Base-by-base conservation (phyloP, 2,888 invertebrate species). In the Eugnorisma glareosa region DNA sequence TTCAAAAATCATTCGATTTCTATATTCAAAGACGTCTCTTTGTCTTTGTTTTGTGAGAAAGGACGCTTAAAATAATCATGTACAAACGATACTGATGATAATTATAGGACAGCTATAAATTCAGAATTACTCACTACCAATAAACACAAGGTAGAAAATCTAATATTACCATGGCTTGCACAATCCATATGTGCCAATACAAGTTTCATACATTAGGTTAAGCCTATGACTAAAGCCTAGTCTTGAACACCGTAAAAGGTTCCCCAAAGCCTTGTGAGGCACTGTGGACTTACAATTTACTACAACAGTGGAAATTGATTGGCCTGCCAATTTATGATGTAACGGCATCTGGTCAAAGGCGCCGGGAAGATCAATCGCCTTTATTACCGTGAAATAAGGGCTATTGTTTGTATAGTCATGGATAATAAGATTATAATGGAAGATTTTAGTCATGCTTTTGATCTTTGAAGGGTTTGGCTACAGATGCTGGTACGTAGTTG, bases 161-260 rank as follows among this genome's bases (percentile, higher is more conserved):
- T 68, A 51, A 74, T 67, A 72, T 77, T 82, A 63, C 63, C 45
- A 59, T 83, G 35, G n/a, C 35, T 82, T 80, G 73, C 81, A 70
- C 48, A 59, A 83, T 64, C 79, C 71, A 79, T 82, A 81, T 74
- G 66, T 83, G 80, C 74, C 57, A 81, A 79, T 84, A 86, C 82
- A 69, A 75, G 82, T 80, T 72, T 70, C 67, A 82, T 72, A 73
- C 66, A 74, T 63, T 45, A 67, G 31, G 67, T 51, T 61, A 45
- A 21, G 77, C 68, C 83, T 86, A 88, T 84, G 86, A 88, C 83
- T 88, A 82, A 88, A 73, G 73, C 85, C 74, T 86, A 89, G 86
- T 87, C 86, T 87, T 87, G 83, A 86, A 81, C 66, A 77, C 93
- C 92, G 70, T 92, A 91, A 89, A 92, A 89, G 93, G 92, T 70